These are phyloP conservation scores for Channa argus DNA, from an alignment of 2,113 vertebrate genomes.

Conservation along the genomic window DNA sequence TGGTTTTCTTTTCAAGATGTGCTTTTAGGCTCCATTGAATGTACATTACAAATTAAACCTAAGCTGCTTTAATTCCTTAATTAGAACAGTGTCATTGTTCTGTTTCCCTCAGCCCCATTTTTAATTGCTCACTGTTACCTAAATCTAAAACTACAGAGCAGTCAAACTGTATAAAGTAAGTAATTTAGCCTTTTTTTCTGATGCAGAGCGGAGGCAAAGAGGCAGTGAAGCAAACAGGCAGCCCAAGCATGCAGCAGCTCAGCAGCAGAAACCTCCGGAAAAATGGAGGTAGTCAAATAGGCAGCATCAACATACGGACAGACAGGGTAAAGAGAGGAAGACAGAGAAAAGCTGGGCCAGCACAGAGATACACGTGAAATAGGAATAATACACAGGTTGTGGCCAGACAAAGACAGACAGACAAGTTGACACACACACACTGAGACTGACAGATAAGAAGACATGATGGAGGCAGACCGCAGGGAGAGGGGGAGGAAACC, in stretches of 20 bases:
- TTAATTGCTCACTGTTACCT: conserved; percentile 37
- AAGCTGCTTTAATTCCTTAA: conserved; percentile 63
- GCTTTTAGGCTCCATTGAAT: not conserved
- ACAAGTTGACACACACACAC: conserved; percentile 6
- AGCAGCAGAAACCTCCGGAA: conserved; percentile 28
- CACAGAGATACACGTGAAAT: conserved; percentile 39
- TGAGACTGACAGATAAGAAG: conserved; percentile 27
- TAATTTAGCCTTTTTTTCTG: not conserved
- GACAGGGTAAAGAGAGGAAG: conserved; percentile 18
- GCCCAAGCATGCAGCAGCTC: conserved; percentile 5
- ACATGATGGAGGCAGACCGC: not conserved
- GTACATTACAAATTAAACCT: conserved; percentile 55
- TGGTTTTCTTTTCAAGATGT: no score
- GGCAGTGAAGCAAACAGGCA: conserved; percentile 32
- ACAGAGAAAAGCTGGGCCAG: conserved; percentile 33
- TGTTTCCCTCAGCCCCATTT: conserved; percentile 41
- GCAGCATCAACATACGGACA: conserved; percentile 26
- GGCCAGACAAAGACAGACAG: conserved; percentile 31
- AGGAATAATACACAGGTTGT: conserved; percentile 53
- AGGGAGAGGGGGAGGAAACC: conserved; percentile 13
- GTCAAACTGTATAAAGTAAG: conserved; percentile 1
- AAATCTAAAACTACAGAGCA: conserved; percentile 29
- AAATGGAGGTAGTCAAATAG: conserved; percentile 60
- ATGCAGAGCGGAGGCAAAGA: conserved; percentile 14
- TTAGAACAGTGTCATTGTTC: conserved; percentile 56